These are phyloP conservation scores for Lycodopsis pacificus DNA, from an alignment of 2,797 vertebrate species.

Conservation along the genomic window DNA sequence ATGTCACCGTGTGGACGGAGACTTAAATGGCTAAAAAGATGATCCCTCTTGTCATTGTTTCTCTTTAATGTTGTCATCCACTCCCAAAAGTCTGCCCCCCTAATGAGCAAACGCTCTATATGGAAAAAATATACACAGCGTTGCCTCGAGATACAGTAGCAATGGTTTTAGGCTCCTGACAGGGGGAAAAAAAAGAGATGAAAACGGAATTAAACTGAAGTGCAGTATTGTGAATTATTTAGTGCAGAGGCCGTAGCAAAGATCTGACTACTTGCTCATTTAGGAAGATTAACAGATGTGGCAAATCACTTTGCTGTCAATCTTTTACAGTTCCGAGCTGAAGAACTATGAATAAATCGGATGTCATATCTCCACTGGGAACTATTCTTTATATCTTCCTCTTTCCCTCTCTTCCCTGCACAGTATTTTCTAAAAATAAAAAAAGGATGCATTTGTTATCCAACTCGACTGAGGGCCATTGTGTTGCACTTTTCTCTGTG, in stretches of 20 bases:
- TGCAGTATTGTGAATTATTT: slow-evolving; percentile 83
- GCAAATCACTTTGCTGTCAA: slow-evolving; percentile 80
- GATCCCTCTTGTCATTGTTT: slow-evolving; percentile 25
- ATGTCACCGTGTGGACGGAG: slow-evolving; percentile 37
- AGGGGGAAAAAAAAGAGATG: slow-evolving; percentile 69
- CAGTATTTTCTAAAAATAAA: slow-evolving; percentile 69
- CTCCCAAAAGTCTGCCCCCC: slow-evolving; percentile 43
- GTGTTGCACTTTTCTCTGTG: slow-evolving; percentile 68
- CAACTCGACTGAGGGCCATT: slow-evolving; percentile 66
- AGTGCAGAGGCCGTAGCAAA: slow-evolving; percentile 72
- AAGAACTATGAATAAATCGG: slow-evolving; percentile 78
- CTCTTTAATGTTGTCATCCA: slow-evolving; percentile 47
- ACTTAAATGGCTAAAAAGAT: slow-evolving; percentile 38
- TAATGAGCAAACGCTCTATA: slow-evolving; percentile 57
- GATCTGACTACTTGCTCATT: slow-evolving; percentile 80
- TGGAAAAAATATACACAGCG: slow-evolving; percentile 30
- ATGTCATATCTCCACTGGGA: slow-evolving; percentile 73
- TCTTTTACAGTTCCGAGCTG: slow-evolving; percentile 71
- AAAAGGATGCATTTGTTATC: slow-evolving; percentile 75
- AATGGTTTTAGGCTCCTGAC: slow-evolving; percentile 63
- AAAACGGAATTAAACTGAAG: slow-evolving; percentile 77
- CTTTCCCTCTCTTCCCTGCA: slow-evolving; percentile 60
- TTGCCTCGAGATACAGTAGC: slow-evolving; percentile 53
- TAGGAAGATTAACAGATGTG: slow-evolving; percentile 81
- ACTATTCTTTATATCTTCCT: slow-evolving; percentile 66